Conservation (phyloP, 2,797 vertebrate species). For the Nannoperca obscura region DNA sequence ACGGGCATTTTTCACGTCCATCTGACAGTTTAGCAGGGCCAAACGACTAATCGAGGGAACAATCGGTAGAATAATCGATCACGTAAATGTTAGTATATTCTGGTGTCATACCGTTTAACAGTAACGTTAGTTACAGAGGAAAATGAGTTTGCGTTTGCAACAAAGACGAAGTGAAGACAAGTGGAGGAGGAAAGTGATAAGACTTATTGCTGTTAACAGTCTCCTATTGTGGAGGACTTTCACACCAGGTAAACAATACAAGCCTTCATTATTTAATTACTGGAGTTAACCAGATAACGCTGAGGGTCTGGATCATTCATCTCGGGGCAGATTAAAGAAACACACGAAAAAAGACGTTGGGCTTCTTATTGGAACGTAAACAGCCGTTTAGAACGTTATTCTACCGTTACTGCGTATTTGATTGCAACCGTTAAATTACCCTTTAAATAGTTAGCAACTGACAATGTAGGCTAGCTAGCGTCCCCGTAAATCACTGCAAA, state of each 20-base stretch:
- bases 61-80: neutral
- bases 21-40: no score
- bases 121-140: neutral
- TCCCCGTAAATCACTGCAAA: slow-evolving; percentile 24
- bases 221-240: slow-evolving; percentile 21
- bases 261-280: neutral
- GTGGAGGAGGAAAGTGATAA: slow-evolving; percentile 30
- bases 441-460: slow-evolving; percentile 39
- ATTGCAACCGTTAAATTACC: slow-evolving; percentile 38
- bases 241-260: slow-evolving; percentile 43
- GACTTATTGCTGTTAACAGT: neutral
- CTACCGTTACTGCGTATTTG: slow-evolving; percentile 40
- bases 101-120: slow-evolving; percentile 36
- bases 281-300: neutral
- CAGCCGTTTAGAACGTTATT: slow-evolving; percentile 18
- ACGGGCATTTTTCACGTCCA: neutral
- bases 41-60: neutral
- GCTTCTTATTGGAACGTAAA: neutral
- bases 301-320: neutral
- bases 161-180: slow-evolving; percentile 49
- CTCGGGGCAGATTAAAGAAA: neutral
- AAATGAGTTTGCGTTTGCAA: slow-evolving; percentile 43
- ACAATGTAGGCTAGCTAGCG: slow-evolving; percentile 27
- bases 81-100: neutral
- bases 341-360: neutral